phyloP scores from a whole-genome alignment of 2,797 vertebrate species.

The Tapera naevia region DNA sequence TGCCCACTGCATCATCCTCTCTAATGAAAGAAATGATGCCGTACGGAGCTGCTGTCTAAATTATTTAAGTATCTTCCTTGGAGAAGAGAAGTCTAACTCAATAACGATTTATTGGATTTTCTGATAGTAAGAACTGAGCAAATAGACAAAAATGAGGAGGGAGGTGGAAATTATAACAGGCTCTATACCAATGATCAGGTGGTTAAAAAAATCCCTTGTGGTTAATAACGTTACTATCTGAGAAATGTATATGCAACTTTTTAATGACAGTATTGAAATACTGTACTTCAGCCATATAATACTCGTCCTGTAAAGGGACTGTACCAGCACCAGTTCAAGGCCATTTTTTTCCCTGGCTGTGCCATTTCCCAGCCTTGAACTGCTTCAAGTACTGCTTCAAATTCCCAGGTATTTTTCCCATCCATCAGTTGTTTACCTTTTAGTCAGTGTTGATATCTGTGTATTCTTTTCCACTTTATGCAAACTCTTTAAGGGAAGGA shows the following conservation, averaged over 20 bases:
- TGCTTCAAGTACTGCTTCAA: not conserved
- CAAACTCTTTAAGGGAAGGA: not conserved
- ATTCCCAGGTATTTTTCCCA: not conserved
- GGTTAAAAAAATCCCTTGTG: not conserved
- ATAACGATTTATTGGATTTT: constrained; percentile 44
- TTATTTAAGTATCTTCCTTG: constrained; percentile 51
- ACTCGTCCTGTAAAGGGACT: not conserved
- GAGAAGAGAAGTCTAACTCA: constrained; percentile 26
- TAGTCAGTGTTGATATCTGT: not conserved
- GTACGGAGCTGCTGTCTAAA: constrained; percentile 20
- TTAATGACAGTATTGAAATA: not conserved
- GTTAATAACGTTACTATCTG: not conserved
- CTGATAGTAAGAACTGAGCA: constrained; percentile 8
- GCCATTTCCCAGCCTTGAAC: not conserved
- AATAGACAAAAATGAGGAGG: not conserved
- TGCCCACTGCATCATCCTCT: not conserved
- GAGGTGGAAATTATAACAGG: not conserved
- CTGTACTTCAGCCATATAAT: not conserved
- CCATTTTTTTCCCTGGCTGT: not conserved
- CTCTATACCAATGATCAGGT: not conserved
- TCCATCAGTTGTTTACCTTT: not conserved
- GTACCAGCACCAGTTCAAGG: not conserved
- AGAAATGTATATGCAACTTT: not conserved
- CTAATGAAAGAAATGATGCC: constrained; percentile 41
- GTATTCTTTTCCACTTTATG: not conserved